Conservation (phyloP, 2,888 invertebrate genomes). For the Spilarctia lutea region DNA sequence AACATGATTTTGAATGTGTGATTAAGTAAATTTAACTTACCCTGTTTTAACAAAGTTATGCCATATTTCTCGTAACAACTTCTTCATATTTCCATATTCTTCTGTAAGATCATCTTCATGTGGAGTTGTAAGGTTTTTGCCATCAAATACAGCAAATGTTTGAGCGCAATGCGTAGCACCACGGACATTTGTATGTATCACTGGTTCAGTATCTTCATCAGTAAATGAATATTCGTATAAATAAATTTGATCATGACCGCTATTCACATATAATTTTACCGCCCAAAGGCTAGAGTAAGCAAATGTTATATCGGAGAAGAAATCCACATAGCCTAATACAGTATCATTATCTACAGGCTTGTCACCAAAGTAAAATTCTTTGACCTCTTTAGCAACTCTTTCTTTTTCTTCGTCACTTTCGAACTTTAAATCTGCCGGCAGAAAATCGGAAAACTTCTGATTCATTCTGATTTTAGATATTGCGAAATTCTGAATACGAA, state of each 20-base stretch:
- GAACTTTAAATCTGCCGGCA: constrained; percentile 66
- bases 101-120: constrained; percentile 36
- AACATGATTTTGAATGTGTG: too few species aligned
- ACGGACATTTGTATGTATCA: constrained; percentile 51
- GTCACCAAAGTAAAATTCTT: constrained; percentile 64
- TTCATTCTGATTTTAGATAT: constrained; percentile 52
- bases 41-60: constrained; percentile 60
- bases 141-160: constrained; percentile 49
- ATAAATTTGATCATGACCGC: constrained; percentile 63
- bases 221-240: constrained; percentile 65
- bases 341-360: constrained; percentile 50
- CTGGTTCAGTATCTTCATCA: constrained; percentile 47
- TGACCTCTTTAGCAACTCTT: constrained; percentile 54
- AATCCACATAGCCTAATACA: constrained; percentile 60
- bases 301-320: constrained; percentile 69
- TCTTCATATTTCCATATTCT: constrained; percentile 51
- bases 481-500: constrained; percentile 37
- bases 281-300: constrained; percentile 53
- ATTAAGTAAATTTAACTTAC: constrained; percentile 43
- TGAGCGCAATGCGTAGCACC: constrained; percentile 62
- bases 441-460: constrained; percentile 61
- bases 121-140: constrained; percentile 15
- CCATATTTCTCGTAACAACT: constrained; percentile 59
- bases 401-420: constrained; percentile 54
- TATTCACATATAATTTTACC: constrained; percentile 53